phyloP scores from a whole-genome alignment of 2,797 vertebrate genomes.

The Tragelaphus oryx region DNA sequence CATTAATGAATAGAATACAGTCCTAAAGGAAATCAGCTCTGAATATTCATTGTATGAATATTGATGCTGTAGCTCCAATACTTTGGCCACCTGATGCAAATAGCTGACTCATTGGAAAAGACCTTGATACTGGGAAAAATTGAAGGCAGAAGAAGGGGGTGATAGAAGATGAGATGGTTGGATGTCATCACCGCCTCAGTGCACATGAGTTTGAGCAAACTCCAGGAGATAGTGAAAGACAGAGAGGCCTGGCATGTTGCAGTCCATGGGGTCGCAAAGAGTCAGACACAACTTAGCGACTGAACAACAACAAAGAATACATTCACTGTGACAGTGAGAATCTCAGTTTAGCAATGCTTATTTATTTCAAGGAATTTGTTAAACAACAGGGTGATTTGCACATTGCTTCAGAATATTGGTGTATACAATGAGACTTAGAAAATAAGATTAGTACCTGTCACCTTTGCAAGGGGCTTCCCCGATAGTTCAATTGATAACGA shows the following conservation, averaged over 20 bases:
- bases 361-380: conserved; percentile 25
- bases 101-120: not conserved
- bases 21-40: not conserved
- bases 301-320: not conserved
- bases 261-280: not conserved
- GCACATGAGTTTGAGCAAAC: not conserved
- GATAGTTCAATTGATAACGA: not conserved
- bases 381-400: conserved; percentile 6
- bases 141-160: not conserved
- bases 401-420: not conserved
- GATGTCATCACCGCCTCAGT: not conserved
- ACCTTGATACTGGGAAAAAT: not conserved
- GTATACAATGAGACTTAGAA: not conserved
- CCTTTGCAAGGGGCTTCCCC: not conserved
- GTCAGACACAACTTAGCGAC: not conserved
- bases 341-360: not conserved
- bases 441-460: not conserved
- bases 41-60: not conserved
- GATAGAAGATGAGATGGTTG: not conserved
- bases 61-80: not conserved
- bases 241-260: not conserved
- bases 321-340: not conserved
- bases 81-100: not conserved
- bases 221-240: not conserved
- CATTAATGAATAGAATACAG: not conserved